These are phyloP conservation scores for Acronicta leporina DNA, from an alignment of 2,888 invertebrate genomes.

Conservation along the genomic window DNA sequence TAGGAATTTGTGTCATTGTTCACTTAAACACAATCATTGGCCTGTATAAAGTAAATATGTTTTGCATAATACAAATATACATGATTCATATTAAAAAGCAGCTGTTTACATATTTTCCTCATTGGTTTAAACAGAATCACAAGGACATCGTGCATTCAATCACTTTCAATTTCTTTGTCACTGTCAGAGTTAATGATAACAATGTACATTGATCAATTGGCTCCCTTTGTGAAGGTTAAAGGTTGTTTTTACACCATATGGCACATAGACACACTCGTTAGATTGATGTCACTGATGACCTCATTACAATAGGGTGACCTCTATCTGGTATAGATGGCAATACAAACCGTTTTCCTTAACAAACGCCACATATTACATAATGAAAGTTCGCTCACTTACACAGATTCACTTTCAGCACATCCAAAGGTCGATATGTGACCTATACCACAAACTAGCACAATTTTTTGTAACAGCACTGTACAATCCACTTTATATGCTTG, in stretches of 20 bases:
- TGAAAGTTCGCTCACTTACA: slow-evolving; percentile 51
- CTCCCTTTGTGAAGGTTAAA: slow-evolving; percentile 5
- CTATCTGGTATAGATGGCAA: not conserved
- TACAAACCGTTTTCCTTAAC: slow-evolving; percentile 24
- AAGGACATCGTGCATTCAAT: slow-evolving; percentile 32
- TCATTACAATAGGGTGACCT: slow-evolving; percentile 6
- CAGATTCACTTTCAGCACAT: slow-evolving; percentile 49
- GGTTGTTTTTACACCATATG: not conserved
- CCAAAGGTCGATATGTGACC: slow-evolving; percentile 55
- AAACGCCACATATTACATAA: not conserved
- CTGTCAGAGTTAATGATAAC: slow-evolving; percentile 16
- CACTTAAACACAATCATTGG: slow-evolving; percentile 25
- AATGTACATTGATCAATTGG: slow-evolving; percentile 9
- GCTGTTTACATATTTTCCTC: slow-evolving; percentile 47
- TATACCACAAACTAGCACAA: slow-evolving; percentile 47
- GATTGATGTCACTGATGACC: slow-evolving; percentile 17
- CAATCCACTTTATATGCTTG: slow-evolving; percentile 40
- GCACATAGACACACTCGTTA: no score
- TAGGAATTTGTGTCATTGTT: slow-evolving; percentile 29
- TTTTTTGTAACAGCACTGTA: slow-evolving; percentile 45
- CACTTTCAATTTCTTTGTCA: slow-evolving; percentile 42
- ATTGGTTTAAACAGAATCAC: slow-evolving; percentile 17
- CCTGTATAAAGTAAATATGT: slow-evolving; percentile 33
- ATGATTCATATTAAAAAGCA: slow-evolving; percentile 18
- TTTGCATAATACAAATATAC: slow-evolving; percentile 28